Conservation (phyloP, 2,113 vertebrate genomes). For the Microtus ochrogaster region DNA sequence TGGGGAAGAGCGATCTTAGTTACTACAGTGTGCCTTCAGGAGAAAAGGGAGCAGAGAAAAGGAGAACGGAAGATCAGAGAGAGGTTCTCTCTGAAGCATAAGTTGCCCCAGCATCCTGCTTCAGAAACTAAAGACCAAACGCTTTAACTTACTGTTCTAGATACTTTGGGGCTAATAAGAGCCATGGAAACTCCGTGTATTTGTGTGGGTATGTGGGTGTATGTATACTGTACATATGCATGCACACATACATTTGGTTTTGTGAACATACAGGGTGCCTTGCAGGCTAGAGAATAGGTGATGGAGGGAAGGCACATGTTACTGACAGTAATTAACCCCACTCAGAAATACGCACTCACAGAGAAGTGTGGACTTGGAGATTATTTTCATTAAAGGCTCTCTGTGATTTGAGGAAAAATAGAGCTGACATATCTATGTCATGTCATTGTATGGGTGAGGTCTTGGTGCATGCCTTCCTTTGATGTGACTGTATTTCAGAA, state of each 20-base stretch:
- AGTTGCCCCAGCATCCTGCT: background rate
- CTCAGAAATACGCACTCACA: background rate
- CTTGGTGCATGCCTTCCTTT: background rate
- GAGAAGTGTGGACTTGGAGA: background rate
- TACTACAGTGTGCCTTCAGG: background rate
- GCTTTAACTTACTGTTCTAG: background rate
- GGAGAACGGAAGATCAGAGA: background rate
- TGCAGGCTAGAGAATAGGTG: background rate
- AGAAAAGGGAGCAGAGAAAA: background rate
- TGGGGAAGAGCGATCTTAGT: background rate
- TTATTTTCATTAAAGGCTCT: background rate
- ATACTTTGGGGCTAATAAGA: background rate
- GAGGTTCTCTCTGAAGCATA: background rate
- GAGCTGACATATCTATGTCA: background rate
- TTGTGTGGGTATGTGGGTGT: background rate
- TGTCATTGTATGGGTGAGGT: background rate
- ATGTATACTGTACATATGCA: background rate
- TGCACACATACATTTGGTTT: background rate
- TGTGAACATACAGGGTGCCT: background rate
- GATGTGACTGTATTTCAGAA: background rate
- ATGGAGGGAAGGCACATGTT: background rate
- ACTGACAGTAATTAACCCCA: background rate
- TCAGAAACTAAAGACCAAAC: background rate
- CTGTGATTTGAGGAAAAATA: background rate
- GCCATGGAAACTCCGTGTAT: background rate